A percentile compares a stretch with the other conserved stretches of the same genome.
Evolutionary conservation across 2,888 invertebrate species (phyloP).

Genomic region (Emmelina monodactyla): DNA sequence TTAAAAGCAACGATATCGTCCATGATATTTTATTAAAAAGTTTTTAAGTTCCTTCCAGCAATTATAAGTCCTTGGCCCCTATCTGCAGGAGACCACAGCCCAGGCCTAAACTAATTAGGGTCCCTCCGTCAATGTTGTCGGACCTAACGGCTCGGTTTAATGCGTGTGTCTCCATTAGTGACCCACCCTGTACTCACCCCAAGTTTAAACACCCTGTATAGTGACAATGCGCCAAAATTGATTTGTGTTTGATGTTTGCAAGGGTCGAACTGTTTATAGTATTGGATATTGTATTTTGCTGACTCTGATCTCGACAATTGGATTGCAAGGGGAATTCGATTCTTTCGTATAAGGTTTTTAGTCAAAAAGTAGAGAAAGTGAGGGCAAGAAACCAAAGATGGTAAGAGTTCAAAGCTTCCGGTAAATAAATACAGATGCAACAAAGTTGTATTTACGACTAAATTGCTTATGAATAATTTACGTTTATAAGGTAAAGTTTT

Average conservation of each 20-base stretch:
- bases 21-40: background rate
- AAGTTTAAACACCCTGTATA: slow-evolving; percentile 50
- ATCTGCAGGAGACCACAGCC: slow-evolving; percentile 40
- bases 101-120: slow-evolving; percentile 61
- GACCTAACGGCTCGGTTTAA: slow-evolving; percentile 57
- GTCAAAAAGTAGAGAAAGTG: too few species aligned
- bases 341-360: background rate
- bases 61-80: slow-evolving; percentile 4
- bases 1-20: too few species aligned
- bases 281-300: background rate
- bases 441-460: too few species aligned
- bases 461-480: too few species aligned
- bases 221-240: slow-evolving; percentile 60
- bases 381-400: too few species aligned
- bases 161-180: slow-evolving; percentile 63
- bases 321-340: slow-evolving; percentile 7
- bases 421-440: too few species aligned
- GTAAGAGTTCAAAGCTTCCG: too few species aligned
- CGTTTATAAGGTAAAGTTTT: too few species aligned
- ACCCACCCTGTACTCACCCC: too few species aligned
- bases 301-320: background rate
- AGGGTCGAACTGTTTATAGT: slow-evolving; percentile 16
- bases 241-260: slow-evolving; percentile 42
- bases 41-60: slow-evolving; percentile 20
- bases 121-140: slow-evolving; percentile 58